Base-by-base conservation (phyloP, 1,140 invertebrate genomes). In the Acyrthosiphon pisum region DNA sequence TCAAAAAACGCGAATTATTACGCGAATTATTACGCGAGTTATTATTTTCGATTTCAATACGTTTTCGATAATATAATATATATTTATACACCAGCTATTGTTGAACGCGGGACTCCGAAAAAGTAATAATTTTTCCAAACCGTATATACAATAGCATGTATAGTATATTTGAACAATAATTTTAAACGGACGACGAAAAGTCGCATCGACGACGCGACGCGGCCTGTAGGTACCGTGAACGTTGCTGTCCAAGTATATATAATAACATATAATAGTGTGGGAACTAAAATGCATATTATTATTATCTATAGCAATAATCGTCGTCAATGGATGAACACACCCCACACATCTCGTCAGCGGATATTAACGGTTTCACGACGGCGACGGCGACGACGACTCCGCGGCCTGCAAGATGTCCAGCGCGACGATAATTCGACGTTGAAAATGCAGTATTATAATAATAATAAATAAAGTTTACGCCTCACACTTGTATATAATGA, bases 381-480 rank as follows among this genome's bases (percentile, higher is more conserved):
- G 4, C 14, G 60, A 68, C 30, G 60, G n/a, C 30, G 60, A 14
- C 30, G 60, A 14, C n/a, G 60, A 41, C 41, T 41, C 56, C 26
- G 26, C 56, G 30, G 26, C 26, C 26, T 41, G 41, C 41, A 41
- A 41, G 56, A 76, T 6, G 1, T n/a, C 30, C 60, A 68, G 30
- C 30, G 60, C 60, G 60, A 76, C 60, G 60, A n/a, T 76, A 76
- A 76, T 76, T 76, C n/a, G 60, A 76, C n/a, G 60, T 76, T 76
- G 14, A 76, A 76, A n/a, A 76, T 18, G 6, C 18, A 76, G 6
- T 35, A 76, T 4, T 9, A n/a, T 76, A n/a, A n/a, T 76, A 68
- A 68, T 68, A 76, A 76, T n/a, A 76, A 11, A n/a, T 18, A n/a
- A 76, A n/a, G 30, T n/a, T 68, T 76, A 76, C n/a, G 60, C 60